Evolutionary conservation across 2,888 invertebrate genomes (phyloP), one percentile per base, ranked within the genome.

Genomic region (Agrochola lota): DNA sequence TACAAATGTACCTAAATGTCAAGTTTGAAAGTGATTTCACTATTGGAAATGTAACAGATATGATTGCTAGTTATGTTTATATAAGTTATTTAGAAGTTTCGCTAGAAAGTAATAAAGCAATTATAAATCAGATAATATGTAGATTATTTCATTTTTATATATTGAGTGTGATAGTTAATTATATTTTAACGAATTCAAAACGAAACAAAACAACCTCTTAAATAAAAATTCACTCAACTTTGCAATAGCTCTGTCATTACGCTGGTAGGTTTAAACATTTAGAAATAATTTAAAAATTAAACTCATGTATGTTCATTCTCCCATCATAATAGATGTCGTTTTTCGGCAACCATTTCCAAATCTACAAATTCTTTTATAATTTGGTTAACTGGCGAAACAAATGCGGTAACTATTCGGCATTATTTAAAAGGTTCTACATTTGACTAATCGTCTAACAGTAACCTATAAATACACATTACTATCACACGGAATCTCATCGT

Each of bases 371-470:
- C 12, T 74, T 72, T 49, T 43, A 15, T 35, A 72, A 69, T 52
- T 78, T 43, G 0, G 8, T 8, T 69, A 79, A 64, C 63, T 40
- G 35, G 49, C 69, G 73, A 23, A 74, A 0, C 81, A 30, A 74
- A 84, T 59, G n/a, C 15, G 23, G 35, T 52, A 68, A 68, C 62
- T 71, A 35, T 73, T 80, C 69, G 80, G 64, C 20, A 67, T 55
- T 74, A 26, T 67, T 43, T 43, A 82, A 69, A 81, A 67, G 20
- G 46, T 20, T 55, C 12, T 68, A 84, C 17, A 68, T 71, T 72
- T 74, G 30, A 67, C 35, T 84, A 76, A 83, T 83, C 49, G 74
- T 23, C 26, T 79, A 83, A 86, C 83, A 62, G 74, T 80, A 77
- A 74, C 43, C 62, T 40, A 70, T 76, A 76, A 76, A 76, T 82